Base-by-base conservation (phyloP, 2,113 vertebrate genomes). In the Scophthalmus maximus region DNA sequence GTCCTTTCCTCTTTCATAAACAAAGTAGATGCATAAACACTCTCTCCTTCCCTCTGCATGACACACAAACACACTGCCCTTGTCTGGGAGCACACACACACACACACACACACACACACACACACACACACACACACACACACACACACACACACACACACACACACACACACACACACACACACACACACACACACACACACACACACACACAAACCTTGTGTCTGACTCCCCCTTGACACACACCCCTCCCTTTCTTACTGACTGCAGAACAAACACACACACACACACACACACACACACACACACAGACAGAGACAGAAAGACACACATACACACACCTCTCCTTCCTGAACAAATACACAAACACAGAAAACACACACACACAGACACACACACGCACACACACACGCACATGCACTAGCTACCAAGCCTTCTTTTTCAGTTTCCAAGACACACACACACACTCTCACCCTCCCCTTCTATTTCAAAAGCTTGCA, bases 11-110 rank as follows among this genome's bases (percentile, higher is more conserved):
- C 88, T 94, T 92, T 93, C 89, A 93, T 93, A 94, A 93, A 94
- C 92, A 94, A 94, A 92, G 91, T 91, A 93, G 92, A 93, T 92
- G 92, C 92, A 92, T 91, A 93, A 93, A 93, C 92, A 93, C 90
- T 90, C 82, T 77, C 85, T 90, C 87, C 89, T 91, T 89, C 82
- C 85, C 81, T 91, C 75, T 81, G 79, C 84, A 84, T 81, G 75
- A 91, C 87, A 90, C 87, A 90, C 88, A 86, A 74, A 85, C 84
- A 87, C 81, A 87, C 83, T 89, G 81, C 81, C 84, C 84, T 88
- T 90, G 81, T 91, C 80, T 87, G 61, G 56, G 72, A 80, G 72
- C 50, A 32, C 53, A 73, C 81, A 76, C 64, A 82, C 47, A 44
- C 77, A 69, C 30, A 64, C 74, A n/a, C n/a, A n/a, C n/a, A n/a